A percentile compares a stretch with the other conserved stretches of the same genome.
Conservation (phyloP, 2,113 vertebrate species). For the Callithrix jacchus region DNA sequence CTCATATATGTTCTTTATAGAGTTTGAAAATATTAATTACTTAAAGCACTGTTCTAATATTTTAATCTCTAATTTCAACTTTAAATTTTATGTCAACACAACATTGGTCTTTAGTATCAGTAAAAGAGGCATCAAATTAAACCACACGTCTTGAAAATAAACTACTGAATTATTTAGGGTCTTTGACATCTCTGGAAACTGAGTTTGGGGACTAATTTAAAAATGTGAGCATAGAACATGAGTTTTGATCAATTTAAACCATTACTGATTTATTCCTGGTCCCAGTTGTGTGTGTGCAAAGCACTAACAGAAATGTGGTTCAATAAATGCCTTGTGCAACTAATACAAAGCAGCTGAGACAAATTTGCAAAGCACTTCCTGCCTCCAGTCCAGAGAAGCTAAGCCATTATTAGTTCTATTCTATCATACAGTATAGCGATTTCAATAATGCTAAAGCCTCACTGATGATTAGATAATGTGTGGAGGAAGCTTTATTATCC, state of each 20-base stretch:
- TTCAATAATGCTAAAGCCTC: not conserved
- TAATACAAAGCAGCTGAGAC: not conserved
- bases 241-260: not conserved
- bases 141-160: not conserved
- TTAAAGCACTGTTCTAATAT: not conserved
- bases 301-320: not conserved
- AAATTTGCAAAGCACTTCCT: not conserved
- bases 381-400: not conserved
- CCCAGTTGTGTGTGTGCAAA: not conserved
- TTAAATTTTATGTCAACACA: not conserved
- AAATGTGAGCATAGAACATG: not conserved
- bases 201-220: not conserved
- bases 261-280: not conserved
- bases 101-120: not conserved
- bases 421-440: not conserved
- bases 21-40: not conserved
- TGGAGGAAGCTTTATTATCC: slow-evolving; percentile 1
- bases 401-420: not conserved
- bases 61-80: not conserved
- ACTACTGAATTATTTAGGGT: not conserved
- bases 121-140: not conserved
- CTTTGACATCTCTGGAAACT: not conserved
- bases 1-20: not conserved
- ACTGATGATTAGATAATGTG: not conserved
- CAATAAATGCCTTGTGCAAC: not conserved